Evolutionary conservation across 2,888 invertebrate genomes (phyloP), one percentile per base, ranked within the genome.

Genomic region (Netelia melanura): DNA sequence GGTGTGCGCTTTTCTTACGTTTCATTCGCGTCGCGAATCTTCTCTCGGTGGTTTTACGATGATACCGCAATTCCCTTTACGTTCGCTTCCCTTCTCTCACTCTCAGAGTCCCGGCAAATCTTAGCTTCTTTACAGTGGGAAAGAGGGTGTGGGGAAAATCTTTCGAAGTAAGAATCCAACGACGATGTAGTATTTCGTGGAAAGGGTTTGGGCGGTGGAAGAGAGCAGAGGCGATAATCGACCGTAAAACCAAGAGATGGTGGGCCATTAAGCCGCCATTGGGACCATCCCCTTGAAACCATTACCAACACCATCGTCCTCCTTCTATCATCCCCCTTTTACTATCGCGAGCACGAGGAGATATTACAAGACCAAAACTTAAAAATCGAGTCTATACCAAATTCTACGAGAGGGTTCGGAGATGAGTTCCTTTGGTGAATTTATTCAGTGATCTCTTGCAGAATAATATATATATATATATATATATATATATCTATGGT

Each of bases 21-120:
- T 64, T 43, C 48, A 58, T 67, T 38, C 38, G 21, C 38, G 52
- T 17, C 25, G 17, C 44, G 61, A 48, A 74, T 56, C 10, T 67
- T 81, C 44, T 72, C 67, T 71, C 78, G 65, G 8, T 67, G 56
- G 89, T 89, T 92, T 92, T 92, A 91, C 89, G 90, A 90, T 89
- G 89, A 90, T 90, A 89, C 89, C 87, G 89, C 91, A 91, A 92
- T 92, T 92, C 91, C 91, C 92, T 93, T 93, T 91, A 92, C 87
- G 88, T 87, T 78, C 86, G 79, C 67, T 54, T n/a, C 21, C 71
- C 52, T n/a, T 14, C 48, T 77, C 61, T 10, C 14, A 23, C 87
- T 86, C 82, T 84, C 82, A 86, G 84, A 85, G 83, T 82, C 83
- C 86, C 86, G 85, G 84, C 88, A 90, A 91, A 91, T 92, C 91